A percentile compares a stretch with the other conserved stretches of the same genome.
phyloP scores from a whole-genome alignment of 2,888 invertebrate species.

The Notodonta dromedarius region DNA sequence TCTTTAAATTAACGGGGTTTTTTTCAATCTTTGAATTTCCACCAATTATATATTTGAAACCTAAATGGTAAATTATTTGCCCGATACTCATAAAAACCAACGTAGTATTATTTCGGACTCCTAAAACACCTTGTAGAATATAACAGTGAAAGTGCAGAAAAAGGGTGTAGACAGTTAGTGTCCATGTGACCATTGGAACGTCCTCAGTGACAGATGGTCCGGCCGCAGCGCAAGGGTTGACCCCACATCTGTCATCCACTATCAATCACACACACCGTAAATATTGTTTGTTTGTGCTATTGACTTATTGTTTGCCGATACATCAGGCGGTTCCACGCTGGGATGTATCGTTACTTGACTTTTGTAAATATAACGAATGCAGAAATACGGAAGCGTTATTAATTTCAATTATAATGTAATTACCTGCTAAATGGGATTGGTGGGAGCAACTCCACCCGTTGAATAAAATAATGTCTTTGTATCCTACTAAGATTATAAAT shows the following conservation, averaged over 20 bases:
- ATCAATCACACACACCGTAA: conserved; percentile 76
- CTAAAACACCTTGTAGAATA: background rate
- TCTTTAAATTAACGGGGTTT: no score
- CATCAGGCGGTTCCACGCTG: conserved; percentile 62
- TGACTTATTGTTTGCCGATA: conserved; percentile 72
- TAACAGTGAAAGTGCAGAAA: conserved; percentile 35
- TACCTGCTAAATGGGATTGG: conserved; percentile 18
- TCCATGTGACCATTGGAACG: conserved; percentile 57
- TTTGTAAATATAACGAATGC: conserved; percentile 36
- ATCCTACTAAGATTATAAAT: no score
- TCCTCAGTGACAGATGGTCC: conserved; percentile 69
- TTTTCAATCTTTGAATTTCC: no score
- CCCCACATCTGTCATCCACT: conserved; percentile 73
- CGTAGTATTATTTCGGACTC: no score
- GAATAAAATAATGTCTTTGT: no score
- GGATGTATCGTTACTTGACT: conserved; percentile 57
- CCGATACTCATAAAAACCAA: no score
- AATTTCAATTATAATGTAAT: conserved; percentile 36
- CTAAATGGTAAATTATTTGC: no score
- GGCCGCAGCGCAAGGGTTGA: conserved; percentile 67
- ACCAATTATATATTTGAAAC: no score
- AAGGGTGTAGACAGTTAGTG: conserved; percentile 30
- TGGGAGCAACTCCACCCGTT: background rate
- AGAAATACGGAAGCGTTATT: conserved; percentile 35
- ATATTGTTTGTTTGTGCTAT: conserved; percentile 70